Evolutionary conservation across 1,140 invertebrate species (phyloP).

Genomic region (Aethina tumida): DNA sequence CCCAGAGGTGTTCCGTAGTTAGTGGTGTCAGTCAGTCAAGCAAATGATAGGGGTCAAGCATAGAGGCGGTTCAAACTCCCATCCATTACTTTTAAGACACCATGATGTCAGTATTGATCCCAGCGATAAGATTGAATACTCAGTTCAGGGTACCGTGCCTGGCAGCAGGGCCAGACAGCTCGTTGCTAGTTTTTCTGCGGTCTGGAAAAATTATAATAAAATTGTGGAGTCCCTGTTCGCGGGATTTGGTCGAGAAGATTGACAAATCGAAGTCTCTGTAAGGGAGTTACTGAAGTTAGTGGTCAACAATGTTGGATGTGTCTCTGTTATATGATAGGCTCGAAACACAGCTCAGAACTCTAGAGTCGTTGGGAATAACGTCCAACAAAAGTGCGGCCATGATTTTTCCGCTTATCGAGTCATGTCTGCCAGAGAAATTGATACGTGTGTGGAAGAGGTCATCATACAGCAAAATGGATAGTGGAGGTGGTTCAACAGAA

Average conservation of each 20-base stretch:
- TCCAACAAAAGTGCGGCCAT: conserved; percentile 31
- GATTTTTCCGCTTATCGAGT: conserved; percentile 34
- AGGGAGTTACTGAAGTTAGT: neutral
- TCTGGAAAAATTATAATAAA: conserved; percentile 3
- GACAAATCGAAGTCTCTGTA: conserved; percentile 4
- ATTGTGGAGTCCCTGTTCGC: conserved; percentile 1
- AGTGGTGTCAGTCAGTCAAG: no score
- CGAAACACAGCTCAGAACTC: conserved; percentile 23
- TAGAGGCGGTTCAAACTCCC: no score
- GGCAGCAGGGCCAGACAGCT: neutral
- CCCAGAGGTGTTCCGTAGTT: no score
- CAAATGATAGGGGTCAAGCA: no score
- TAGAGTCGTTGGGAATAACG: conserved; percentile 32
- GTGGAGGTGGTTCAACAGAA: no score
- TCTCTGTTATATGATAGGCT: conserved; percentile 17
- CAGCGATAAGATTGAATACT: conserved; percentile 23
- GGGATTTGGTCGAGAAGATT: conserved; percentile 6
- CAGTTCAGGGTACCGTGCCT: conserved; percentile 8
- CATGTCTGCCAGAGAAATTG: conserved; percentile 27
- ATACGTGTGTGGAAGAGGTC: conserved; percentile 27
- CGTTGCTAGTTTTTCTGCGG: conserved; percentile 3
- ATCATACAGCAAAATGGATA: no score
- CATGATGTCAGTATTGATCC: conserved; percentile 24
- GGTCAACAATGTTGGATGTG: conserved; percentile 1
- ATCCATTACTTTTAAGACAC: no score